Percentiles rank a stretch among this genome's conserved stretches.
Evolutionary conservation across 2,888 invertebrate genomes (phyloP).

Genomic region (Diplolepis rosae): DNA sequence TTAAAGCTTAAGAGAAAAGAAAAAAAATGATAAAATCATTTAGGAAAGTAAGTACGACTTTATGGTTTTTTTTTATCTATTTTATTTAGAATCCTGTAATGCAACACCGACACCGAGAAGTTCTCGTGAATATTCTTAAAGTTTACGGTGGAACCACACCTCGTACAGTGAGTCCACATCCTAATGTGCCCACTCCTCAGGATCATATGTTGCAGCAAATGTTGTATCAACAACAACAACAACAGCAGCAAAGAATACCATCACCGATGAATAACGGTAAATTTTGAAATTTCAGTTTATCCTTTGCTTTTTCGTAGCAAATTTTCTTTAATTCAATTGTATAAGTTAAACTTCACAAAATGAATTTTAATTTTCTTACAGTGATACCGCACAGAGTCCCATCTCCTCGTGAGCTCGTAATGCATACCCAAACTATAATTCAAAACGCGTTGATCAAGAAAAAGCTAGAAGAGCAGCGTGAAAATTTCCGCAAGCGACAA

Average conservation of each 20-base stretch:
- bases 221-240: conserved; percentile 72
- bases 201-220: conserved; percentile 74
- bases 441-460: conserved; percentile 91
- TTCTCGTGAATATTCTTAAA: conserved; percentile 81
- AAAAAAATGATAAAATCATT: neutral
- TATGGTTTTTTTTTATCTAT: neutral
- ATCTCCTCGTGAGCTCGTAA: conserved; percentile 88
- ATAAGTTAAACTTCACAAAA: no score
- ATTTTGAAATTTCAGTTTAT: conserved; percentile 18
- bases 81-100: conserved; percentile 82
- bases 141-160: conserved; percentile 72
- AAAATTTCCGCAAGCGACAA: conserved; percentile 88
- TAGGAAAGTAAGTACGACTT: neutral
- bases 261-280: conserved; percentile 73
- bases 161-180: conserved; percentile 71
- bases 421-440: conserved; percentile 90
- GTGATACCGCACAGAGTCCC: conserved; percentile 84
- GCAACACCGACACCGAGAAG: conserved; percentile 84
- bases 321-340: no score
- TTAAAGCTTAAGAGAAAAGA: no score
- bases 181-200: conserved; percentile 69
- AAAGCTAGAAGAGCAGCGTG: conserved; percentile 90
- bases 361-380: conserved; percentile 64
- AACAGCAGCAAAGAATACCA: conserved; percentile 70
- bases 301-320: no score